Evolutionary conservation across 2,888 invertebrate genomes (phyloP).

Genomic region (Melangyna quadrimaculata): DNA sequence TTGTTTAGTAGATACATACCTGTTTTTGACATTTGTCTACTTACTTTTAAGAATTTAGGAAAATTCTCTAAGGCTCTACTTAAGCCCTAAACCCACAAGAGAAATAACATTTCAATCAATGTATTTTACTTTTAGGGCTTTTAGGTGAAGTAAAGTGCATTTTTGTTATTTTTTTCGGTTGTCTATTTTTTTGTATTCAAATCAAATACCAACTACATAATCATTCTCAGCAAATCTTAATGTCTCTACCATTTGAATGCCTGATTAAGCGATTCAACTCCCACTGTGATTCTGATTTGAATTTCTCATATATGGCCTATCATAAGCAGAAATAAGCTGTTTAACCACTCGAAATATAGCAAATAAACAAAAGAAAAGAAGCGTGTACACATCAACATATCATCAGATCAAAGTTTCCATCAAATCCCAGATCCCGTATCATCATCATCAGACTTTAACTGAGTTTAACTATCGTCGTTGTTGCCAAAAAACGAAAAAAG

Average conservation of each 20-base stretch:
- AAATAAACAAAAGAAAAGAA: slow-evolving; percentile 45
- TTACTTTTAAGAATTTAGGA: too few relatives aligned
- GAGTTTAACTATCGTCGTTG: slow-evolving; percentile 14
- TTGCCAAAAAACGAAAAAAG: neutral
- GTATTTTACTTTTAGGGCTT: too few relatives aligned
- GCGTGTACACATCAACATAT: neutral
- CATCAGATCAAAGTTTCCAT: slow-evolving; percentile 51
- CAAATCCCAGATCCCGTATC: slow-evolving; percentile 63
- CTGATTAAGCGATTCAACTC: slow-evolving; percentile 40
- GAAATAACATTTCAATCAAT: too few relatives aligned
- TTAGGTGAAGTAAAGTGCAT: too few relatives aligned
- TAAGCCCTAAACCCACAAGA: too few relatives aligned
- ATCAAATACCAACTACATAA: too few relatives aligned
- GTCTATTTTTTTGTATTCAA: too few relatives aligned
- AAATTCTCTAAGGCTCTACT: too few relatives aligned
- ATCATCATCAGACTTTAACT: slow-evolving; percentile 41
- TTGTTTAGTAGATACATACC: too few relatives aligned
- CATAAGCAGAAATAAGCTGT: slow-evolving; percentile 50
- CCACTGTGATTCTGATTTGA: slow-evolving; percentile 46
- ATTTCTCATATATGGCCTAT: slow-evolving; percentile 48
- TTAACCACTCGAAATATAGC: slow-evolving; percentile 59
- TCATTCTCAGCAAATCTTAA: too few relatives aligned
- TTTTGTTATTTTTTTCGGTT: too few relatives aligned
- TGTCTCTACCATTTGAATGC: neutral
- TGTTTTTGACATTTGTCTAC: too few relatives aligned